These are phyloP conservation scores for honey bee (Apis mellifera) DNA, from an alignment of 1,140 invertebrate genomes.

Conservation along the genomic window Amel_HAv3.1 CM009942.2:5403001-5403500, in stretches of 20 bases:
- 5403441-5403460: background rate
- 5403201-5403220: background rate
- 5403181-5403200: conserved; percentile 2
- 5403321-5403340: too few relatives aligned
- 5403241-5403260: background rate
- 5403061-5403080: conserved; percentile 26
- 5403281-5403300: background rate
- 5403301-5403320: too few relatives aligned
- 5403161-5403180: conserved; percentile 8
- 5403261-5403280: background rate
- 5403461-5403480: background rate
- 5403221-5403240: background rate
- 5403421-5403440: background rate
- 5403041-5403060: background rate
- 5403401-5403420: too few relatives aligned
- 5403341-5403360: too few relatives aligned
- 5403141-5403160: background rate
- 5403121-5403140: background rate
- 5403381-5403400: too few relatives aligned
- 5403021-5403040: background rate
- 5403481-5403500: background rate
- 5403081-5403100: conserved; percentile 2
- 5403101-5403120: background rate
- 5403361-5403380: too few relatives aligned
- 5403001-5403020: background rate